Evolutionary conservation across 2,888 invertebrate species (phyloP).

Genomic region (Lasioglossum leucozonium): DNA sequence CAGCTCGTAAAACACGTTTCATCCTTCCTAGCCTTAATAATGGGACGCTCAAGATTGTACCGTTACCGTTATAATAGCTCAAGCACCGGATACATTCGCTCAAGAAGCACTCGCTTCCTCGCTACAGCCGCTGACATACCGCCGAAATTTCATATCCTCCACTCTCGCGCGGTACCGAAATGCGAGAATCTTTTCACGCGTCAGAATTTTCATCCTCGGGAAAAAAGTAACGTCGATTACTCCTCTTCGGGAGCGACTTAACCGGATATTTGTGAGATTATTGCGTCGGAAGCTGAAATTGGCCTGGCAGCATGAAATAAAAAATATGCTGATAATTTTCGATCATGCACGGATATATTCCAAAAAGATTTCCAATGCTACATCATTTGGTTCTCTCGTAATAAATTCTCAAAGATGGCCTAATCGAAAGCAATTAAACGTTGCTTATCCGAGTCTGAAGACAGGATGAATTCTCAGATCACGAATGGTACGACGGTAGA

Average conservation of each 20-base stretch:
- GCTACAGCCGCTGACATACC: constrained; percentile 18
- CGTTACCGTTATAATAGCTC: constrained; percentile 58
- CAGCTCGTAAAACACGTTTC: background rate
- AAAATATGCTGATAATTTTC: background rate
- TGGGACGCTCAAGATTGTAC: constrained; percentile 42
- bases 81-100: constrained; percentile 56
- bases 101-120: constrained; percentile 50
- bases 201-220: background rate
- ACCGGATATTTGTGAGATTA: background rate
- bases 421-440: background rate
- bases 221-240: background rate
- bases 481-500: constrained; percentile 14
- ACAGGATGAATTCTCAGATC: constrained; percentile 30
- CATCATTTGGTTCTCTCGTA: background rate
- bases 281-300: background rate
- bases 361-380: background rate
- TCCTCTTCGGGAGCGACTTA: background rate
- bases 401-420: background rate
- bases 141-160: constrained; percentile 44
- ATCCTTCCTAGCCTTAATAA: constrained; percentile 21
- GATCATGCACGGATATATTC: background rate
- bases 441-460: background rate
- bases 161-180: constrained; percentile 23
- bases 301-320: background rate
- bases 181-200: background rate